Base-by-base conservation (phyloP, 2,797 vertebrate species). In the Oreochromis grahami region DNA sequence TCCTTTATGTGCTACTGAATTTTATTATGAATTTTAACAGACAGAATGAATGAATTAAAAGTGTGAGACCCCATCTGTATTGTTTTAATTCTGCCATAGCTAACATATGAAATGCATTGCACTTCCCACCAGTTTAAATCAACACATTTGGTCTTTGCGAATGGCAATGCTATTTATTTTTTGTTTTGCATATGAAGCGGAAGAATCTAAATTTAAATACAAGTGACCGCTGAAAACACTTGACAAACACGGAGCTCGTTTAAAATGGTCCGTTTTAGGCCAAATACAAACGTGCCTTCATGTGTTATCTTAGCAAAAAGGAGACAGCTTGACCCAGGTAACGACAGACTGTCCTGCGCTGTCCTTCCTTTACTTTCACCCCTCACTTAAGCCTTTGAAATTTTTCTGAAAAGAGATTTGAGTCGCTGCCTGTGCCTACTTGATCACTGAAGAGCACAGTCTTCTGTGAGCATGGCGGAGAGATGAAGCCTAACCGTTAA, bases 401-500 rank as follows among this genome's bases (percentile, higher is more conserved):
- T 45, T 17, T 26, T 72, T 48, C 38, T 29, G 53, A 48, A 63
- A 51, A 21, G 26, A 72, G 14, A 26, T 2, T 21, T 8, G 48
- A 34, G 36, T 81, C 29, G 8, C 52, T 29, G 34, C 24, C 24
- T 48, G 15, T 13, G 26, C 43, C 43, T 17, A 32, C 26, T 50
- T 32, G 24, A 50, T 74, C 70, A 32, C 26, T 50, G 24, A 74
- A 53, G 70, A 58, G 34, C 78, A 4, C 55, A 50, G 21, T 7
- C 29, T 26, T 72, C 24, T 32, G 11, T 77, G 70, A 81, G 48
- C 45, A 8, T n/a, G 5, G 29, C n/a, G 12, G 74, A 48, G 19
- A 52, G 48, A 50, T 72, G 43, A 48, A 72, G 19, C 68, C 68
- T 32, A 74, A 74, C 68, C n/a, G 70, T 50, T 74, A 50, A 74